Percentiles rank a stretch among this genome's conserved stretches.
Evolutionary conservation across 2,797 vertebrate genomes (phyloP).

Genomic region (Petrocephalus sullivani): DNA sequence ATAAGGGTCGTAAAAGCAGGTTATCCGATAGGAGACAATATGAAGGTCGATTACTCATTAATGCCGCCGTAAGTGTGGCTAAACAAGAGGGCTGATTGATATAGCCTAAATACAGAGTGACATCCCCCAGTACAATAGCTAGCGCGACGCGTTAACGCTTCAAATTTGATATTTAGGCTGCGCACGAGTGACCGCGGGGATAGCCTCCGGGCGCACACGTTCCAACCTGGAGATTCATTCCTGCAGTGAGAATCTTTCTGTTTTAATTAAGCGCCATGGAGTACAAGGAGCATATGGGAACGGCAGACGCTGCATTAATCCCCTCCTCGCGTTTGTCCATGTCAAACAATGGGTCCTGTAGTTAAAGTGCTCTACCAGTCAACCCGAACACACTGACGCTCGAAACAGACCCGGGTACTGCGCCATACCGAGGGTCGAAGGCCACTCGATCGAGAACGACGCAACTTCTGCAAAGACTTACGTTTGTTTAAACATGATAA

Average conservation of each 20-base stretch:
- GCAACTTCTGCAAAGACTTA: not conserved
- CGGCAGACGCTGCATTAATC: constrained; percentile 64
- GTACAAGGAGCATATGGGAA: constrained; percentile 60
- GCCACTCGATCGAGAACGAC: constrained; percentile 14
- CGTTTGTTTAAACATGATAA: not conserved
- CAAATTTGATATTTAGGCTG: constrained; percentile 48
- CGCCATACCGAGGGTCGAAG: constrained; percentile 15
- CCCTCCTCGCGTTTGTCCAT: constrained; percentile 50
- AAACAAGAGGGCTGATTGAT: not conserved
- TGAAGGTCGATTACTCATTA: not conserved
- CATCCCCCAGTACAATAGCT: constrained; percentile 30
- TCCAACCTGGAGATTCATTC: constrained; percentile 45
- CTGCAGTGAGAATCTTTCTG: constrained; percentile 54
- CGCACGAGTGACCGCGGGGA: constrained; percentile 56
- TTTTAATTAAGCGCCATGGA: constrained; percentile 64
- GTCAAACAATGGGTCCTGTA: constrained; percentile 51
- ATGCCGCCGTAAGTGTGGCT: not conserved
- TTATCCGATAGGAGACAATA: not conserved
- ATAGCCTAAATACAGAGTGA: constrained; percentile 19
- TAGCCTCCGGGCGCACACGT: constrained; percentile 42
- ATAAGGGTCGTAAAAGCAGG: not conserved
- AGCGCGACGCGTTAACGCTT: constrained; percentile 47
- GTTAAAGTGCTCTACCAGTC: constrained; percentile 20
- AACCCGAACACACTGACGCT: constrained; percentile 23
- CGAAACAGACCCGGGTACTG: constrained; percentile 20